Percentiles rank a stretch among this genome's conserved stretches.
These are phyloP conservation scores for Vidua chalybeata DNA, from an alignment of 2,113 vertebrate genomes.

Conservation along the genomic window DNA sequence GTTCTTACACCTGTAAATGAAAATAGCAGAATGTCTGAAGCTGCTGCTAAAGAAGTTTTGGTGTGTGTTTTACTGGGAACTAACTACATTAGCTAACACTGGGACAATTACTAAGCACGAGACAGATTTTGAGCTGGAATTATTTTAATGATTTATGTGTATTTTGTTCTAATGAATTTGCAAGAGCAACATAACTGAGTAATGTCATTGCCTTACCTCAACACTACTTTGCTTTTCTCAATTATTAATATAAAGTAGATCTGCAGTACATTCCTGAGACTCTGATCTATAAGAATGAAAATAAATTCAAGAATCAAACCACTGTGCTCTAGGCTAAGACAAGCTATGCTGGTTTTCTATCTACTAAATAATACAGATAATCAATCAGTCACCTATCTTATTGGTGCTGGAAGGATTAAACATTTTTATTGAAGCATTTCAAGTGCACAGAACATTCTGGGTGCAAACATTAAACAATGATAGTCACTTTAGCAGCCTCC, in stretches of 20 bases:
- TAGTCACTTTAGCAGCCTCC: neutral
- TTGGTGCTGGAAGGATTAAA: neutral
- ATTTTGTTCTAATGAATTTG: neutral
- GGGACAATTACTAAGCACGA: neutral
- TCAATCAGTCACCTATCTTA: neutral
- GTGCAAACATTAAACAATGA: neutral
- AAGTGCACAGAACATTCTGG: neutral
- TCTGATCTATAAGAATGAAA: constrained; percentile 23
- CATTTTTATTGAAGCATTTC: neutral
- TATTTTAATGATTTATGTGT: neutral
- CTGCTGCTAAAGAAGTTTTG: neutral
- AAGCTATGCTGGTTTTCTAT: neutral
- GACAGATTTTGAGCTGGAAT: neutral
- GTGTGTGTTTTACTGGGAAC: neutral
- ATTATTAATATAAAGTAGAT: constrained; percentile 11
- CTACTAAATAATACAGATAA: neutral
- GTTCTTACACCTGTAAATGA: neutral
- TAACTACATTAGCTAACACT: neutral
- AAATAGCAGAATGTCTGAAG: neutral
- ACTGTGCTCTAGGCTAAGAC: neutral
- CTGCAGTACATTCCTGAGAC: constrained; percentile 16
- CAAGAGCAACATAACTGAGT: neutral
- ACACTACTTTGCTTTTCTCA: constrained; percentile 12
- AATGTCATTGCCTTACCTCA: neutral
- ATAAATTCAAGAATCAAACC: constrained; percentile 25